phyloP scores from a whole-genome alignment of 2,113 vertebrate genomes.

The Xenopus laevis region DNA sequence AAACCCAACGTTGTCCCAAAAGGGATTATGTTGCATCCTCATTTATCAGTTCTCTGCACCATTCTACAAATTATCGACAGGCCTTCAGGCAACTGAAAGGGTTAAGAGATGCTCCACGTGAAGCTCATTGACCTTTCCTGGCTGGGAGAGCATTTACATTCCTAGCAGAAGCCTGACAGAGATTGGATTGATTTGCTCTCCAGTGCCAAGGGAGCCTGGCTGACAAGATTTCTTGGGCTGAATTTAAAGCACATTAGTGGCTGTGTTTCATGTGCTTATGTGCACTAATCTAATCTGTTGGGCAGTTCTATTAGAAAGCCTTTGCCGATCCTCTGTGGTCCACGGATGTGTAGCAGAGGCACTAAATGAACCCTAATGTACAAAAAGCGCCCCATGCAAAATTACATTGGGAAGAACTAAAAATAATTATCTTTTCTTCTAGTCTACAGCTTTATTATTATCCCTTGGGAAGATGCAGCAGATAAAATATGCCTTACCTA shows the following conservation, averaged over 20 bases:
- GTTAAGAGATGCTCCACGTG: constrained; percentile 12
- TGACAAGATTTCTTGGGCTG: constrained; percentile 23
- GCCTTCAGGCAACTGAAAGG: not conserved
- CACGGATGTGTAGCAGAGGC: too few species aligned
- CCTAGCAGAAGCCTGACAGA: constrained; percentile 21
- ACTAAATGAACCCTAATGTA: not conserved
- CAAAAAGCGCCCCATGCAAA: not conserved
- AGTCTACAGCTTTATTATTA: too few species aligned
- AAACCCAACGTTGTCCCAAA: too few species aligned
- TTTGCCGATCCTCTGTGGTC: not conserved
- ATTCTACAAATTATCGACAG: not conserved
- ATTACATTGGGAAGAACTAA: too few species aligned
- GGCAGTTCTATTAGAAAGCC: constrained; percentile 7
- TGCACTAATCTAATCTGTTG: constrained; percentile 16
- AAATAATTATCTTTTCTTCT: too few species aligned
- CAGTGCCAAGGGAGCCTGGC: constrained; percentile 19
- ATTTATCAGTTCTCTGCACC: not conserved
- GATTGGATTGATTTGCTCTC: constrained; percentile 36
- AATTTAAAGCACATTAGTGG: constrained; percentile 38
- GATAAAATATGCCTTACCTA: too few species aligned
- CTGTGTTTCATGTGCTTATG: constrained; percentile 24
- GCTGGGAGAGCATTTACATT: constrained; percentile 14
- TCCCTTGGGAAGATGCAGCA: too few species aligned
- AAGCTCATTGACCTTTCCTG: constrained; percentile 30
- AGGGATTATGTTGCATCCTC: not conserved